Conservation (phyloP, 2,888 invertebrate species). For the Aspidapion aeneum region DNA sequence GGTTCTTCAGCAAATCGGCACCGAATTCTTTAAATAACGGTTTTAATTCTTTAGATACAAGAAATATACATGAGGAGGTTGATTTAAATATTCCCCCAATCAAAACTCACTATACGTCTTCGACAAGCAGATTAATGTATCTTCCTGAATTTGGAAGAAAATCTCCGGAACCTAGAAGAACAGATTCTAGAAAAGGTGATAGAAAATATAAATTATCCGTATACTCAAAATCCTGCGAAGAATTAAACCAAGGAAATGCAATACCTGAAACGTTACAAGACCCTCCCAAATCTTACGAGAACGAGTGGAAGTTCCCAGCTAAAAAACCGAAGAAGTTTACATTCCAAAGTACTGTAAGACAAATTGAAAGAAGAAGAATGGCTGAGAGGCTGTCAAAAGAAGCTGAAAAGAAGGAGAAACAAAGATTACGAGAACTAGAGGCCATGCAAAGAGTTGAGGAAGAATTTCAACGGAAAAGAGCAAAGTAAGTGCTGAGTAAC, state of each 20-base stretch:
- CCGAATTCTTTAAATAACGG: slow-evolving; percentile 73
- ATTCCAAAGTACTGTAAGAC: slow-evolving; percentile 81
- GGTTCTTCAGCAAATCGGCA: slow-evolving; percentile 78
- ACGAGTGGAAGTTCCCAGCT: slow-evolving; percentile 13
- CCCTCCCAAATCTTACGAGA: slow-evolving; percentile 23
- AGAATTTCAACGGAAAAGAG: slow-evolving; percentile 81
- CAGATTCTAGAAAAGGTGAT: not conserved
- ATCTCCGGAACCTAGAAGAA: slow-evolving; percentile 1
- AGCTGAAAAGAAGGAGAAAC: slow-evolving; percentile 73
- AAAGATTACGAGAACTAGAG: slow-evolving; percentile 72
- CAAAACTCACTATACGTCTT: slow-evolving; percentile 7
- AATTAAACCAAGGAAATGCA: slow-evolving; percentile 39
- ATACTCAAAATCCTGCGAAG: slow-evolving; percentile 51
- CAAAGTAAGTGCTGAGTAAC: slow-evolving; percentile 45
- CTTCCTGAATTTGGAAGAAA: slow-evolving; percentile 51
- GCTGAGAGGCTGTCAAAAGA: slow-evolving; percentile 74
- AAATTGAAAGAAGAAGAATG: slow-evolving; percentile 69
- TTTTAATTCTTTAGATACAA: slow-evolving; percentile 42
- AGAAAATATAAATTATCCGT: slow-evolving; percentile 26
- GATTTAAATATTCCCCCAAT: slow-evolving; percentile 28
- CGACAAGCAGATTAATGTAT: slow-evolving; percentile 67
- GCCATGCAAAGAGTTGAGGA: slow-evolving; percentile 84
- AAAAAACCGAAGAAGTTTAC: slow-evolving; percentile 65
- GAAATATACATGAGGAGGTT: slow-evolving; percentile 29
- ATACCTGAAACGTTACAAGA: slow-evolving; percentile 45